phyloP scores from a whole-genome alignment of 2,113 vertebrate species.

The Prolemur simus region DNA sequence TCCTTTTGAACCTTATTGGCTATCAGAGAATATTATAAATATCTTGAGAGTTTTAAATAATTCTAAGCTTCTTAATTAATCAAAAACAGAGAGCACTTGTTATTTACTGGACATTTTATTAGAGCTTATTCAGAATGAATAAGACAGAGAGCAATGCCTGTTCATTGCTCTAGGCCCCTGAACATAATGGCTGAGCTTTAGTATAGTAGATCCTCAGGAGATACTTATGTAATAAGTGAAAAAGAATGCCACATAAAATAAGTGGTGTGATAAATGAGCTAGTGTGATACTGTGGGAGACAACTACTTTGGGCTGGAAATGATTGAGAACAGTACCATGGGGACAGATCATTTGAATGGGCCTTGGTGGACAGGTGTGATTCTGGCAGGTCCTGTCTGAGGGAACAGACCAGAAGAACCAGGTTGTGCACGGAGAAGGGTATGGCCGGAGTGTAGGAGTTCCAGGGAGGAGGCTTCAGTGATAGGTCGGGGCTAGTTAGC shows the following conservation, averaged over 20 bases:
- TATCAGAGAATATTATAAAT: background rate
- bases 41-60: background rate
- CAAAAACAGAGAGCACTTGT: background rate
- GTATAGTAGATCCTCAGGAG: background rate
- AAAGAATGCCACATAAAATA: background rate
- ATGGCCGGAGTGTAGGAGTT: too few relatives aligned
- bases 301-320: background rate
- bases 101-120: background rate
- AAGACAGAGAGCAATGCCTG: background rate
- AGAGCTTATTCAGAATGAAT: background rate
- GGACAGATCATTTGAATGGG: background rate
- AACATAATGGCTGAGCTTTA: background rate
- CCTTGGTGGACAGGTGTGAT: background rate
- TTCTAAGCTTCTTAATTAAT: background rate
- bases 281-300: background rate
- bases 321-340: background rate
- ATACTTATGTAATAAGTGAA: background rate
- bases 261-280: background rate
- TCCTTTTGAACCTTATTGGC: background rate
- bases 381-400: background rate
- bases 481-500: too few relatives aligned
- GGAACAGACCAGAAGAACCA: background rate
- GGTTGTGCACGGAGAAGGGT: too few relatives aligned
- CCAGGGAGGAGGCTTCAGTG: background rate
- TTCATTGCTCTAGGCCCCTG: background rate